Conservation (phyloP, 2,888 invertebrate genomes). For the Volucella bombylans region DNA sequence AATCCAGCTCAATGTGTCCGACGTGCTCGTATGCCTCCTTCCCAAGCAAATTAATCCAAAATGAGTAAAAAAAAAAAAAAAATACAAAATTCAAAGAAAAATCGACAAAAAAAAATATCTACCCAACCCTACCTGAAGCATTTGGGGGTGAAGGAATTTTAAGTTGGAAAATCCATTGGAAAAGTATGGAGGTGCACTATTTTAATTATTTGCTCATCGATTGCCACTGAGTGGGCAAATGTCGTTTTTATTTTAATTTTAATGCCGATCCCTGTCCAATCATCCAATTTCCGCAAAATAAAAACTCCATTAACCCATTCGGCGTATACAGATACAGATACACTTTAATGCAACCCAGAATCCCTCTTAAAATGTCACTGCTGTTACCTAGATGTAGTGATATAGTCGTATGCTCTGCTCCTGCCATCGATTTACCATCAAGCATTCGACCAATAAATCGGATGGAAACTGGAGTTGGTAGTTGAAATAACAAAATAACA, state of each 20-base stretch:
- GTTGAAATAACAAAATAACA: not conserved
- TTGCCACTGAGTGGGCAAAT: slow-evolving; percentile 35
- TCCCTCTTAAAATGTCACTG: slow-evolving; percentile 48
- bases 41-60: not conserved
- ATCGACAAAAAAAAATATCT: not conserved
- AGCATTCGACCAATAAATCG: slow-evolving; percentile 54
- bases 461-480: slow-evolving; percentile 5
- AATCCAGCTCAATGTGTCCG: too few species aligned
- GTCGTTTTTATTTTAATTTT: slow-evolving; percentile 40
- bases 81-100: not conserved
- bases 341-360: not conserved
- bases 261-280: slow-evolving; percentile 42
- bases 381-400: not conserved
- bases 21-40: too few species aligned
- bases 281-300: slow-evolving; percentile 47
- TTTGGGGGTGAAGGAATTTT: not conserved
- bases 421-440: slow-evolving; percentile 32
- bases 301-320: slow-evolving; percentile 47
- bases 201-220: slow-evolving; percentile 65
- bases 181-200: slow-evolving; percentile 29
- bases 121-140: not conserved
- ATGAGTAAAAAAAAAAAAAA: not conserved
- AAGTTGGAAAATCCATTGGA: not conserved
- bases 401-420: not conserved
- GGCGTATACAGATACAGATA: not conserved